phyloP scores from a whole-genome alignment of 2,888 invertebrate genomes.

The Melitaea athalia region DNA sequence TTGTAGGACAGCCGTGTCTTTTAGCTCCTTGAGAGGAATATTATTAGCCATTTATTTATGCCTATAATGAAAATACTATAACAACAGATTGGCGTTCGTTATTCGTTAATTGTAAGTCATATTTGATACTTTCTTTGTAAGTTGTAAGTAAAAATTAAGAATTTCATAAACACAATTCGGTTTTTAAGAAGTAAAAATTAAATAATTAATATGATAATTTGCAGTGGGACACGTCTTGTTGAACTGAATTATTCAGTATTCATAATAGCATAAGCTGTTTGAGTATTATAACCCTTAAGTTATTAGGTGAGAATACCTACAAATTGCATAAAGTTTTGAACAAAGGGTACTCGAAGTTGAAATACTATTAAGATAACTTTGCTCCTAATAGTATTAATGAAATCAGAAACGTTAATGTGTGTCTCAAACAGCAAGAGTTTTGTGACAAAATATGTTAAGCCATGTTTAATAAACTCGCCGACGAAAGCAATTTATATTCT shows the following conservation, averaged over 20 bases:
- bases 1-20: no score
- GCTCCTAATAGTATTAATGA: not conserved
- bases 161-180: no score
- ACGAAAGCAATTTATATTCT: no score
- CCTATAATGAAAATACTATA: no score
- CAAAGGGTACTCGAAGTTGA: slow-evolving; percentile 9
- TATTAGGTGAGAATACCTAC: slow-evolving; percentile 10
- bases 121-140: no score
- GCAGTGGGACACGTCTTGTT: slow-evolving; percentile 16
- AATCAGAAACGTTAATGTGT: not conserved
- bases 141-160: no score
- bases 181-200: not conserved
- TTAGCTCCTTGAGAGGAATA: no score
- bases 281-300: slow-evolving; percentile 13
- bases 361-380: slow-evolving; percentile 7
- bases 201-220: not conserved
- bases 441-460: not conserved
- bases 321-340: slow-evolving; percentile 8
- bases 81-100: no score
- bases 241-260: slow-evolving; percentile 26
- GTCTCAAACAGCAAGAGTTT: not conserved
- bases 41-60: no score
- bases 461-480: not conserved
- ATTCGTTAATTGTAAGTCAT: no score
- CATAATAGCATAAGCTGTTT: slow-evolving; percentile 6